Evolutionary conservation across 37 sponge, comb jelly and placozoan genomes (phyloP), one percentile per base, ranked within the genome.

Genomic region (Amphimedon queenslandica): DNA sequence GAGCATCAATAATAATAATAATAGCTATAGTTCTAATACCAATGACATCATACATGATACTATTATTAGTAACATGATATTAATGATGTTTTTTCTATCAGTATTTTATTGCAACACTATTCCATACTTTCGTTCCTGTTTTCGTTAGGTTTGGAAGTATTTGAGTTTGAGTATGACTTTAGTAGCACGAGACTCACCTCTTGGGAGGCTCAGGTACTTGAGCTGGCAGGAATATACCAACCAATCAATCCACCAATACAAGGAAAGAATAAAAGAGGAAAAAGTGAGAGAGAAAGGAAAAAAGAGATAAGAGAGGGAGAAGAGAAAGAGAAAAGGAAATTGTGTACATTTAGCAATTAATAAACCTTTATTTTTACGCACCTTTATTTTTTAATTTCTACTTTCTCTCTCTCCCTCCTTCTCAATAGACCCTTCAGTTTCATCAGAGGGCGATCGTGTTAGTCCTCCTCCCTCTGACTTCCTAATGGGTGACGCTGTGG

Each of bases 181-280:
- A 67, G 74, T 2, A 73, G 53, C 39, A 0, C 79, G 18, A 13
- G 34, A 40, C 69, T 85, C 47, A 67, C 63, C 13, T 34, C 63
- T 10, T 85, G 85, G 85, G 75, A 85, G n/a, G 55, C 74, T n/a
- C 5, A 41, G 0, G 64, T 42, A 20, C 77, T 83, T 32, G n/a
- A 35, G 1, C 38, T 76, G 39, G 77, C 77, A 16, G 76, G 77
- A n/a, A 61, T 83, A 32, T 83, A 75, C 75, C 10, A 21, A 1
- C 67, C 67, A 28, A 37, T 58, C 20, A 42, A 56, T 0, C 13
- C 13, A 18, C 53, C 53, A 47, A 8, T 13, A 6, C 35, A 30
- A 3, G 43, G 70, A 25, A 37, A 69, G 70, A 47, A 47, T 18
- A 47, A 47, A 47, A 18, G 13, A 47, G 13, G 13, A 47, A 47